Evolutionary conservation across 2,797 vertebrate species (phyloP).

Genomic region (Sebastes miniatus): DNA sequence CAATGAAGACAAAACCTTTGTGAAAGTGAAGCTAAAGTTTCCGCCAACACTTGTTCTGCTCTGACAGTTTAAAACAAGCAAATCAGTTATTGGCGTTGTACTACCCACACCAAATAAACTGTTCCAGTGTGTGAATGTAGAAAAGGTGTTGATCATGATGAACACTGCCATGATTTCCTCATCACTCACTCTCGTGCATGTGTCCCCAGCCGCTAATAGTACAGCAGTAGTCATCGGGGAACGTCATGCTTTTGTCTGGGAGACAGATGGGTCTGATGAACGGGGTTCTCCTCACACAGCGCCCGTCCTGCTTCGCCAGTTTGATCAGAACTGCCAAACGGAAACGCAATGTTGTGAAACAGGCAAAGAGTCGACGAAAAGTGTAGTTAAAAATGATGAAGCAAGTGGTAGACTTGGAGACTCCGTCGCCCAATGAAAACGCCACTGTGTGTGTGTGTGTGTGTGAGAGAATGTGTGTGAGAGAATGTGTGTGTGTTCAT

Average conservation of each 20-base stretch:
- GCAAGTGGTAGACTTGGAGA: slow-evolving; percentile 35
- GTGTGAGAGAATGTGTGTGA: slow-evolving; percentile 4
- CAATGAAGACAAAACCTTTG: neutral
- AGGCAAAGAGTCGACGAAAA: neutral
- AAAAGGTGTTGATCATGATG: neutral
- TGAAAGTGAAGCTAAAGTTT: neutral
- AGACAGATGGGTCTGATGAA: slow-evolving; percentile 94
- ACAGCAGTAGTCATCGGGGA: slow-evolving; percentile 85
- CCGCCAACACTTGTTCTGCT: neutral
- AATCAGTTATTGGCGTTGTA: neutral
- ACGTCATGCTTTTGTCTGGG: slow-evolving; percentile 80
- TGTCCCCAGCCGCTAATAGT: slow-evolving; percentile 94
- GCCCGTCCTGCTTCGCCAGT: slow-evolving; percentile 88
- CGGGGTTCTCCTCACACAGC: slow-evolving; percentile 85
- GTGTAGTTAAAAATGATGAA: neutral
- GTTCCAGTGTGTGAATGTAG: neutral
- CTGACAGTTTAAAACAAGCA: neutral
- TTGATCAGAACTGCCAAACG: slow-evolving; percentile 87
- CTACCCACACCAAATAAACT: neutral
- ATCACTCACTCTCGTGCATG: slow-evolving; percentile 86
- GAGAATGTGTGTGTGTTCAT: neutral
- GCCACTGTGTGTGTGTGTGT: slow-evolving; percentile 26
- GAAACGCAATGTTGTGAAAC: slow-evolving; percentile 4
- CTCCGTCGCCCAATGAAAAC: slow-evolving; percentile 14
- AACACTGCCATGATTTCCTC: neutral